A percentile compares a stretch with the other conserved stretches of the same genome.
Conservation (phyloP, 2,888 invertebrate species). For the Ormyrus rosae region DNA sequence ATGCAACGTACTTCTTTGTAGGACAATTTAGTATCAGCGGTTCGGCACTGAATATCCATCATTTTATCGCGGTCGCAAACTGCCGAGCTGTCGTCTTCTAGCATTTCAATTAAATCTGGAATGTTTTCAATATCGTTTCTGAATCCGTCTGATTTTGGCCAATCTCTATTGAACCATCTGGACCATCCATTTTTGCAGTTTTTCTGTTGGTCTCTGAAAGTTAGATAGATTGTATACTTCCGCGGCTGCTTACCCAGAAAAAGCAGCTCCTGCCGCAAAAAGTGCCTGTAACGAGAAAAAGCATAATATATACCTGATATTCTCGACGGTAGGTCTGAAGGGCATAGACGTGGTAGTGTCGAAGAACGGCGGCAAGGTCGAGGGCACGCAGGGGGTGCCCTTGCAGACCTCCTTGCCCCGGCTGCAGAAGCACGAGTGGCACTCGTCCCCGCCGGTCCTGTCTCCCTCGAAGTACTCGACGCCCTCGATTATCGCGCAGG, state of each 20-base stretch:
- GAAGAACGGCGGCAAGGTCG: constrained; percentile 64
- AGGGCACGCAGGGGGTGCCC: constrained; percentile 81
- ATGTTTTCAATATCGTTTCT: constrained; percentile 79
- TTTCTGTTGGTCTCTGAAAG: constrained; percentile 71
- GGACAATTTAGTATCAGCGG: constrained; percentile 77
- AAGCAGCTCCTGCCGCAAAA: neutral
- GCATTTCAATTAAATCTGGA: constrained; percentile 78
- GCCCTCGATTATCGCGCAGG: constrained; percentile 84
- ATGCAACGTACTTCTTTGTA: constrained; percentile 44
- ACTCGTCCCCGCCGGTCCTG: constrained; percentile 84
- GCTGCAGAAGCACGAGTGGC: constrained; percentile 88
- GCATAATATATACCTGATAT: neutral
- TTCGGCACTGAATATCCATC: constrained; percentile 86
- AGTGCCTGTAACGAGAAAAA: neutral
- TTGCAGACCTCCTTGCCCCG: constrained; percentile 83
- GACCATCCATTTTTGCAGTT: constrained; percentile 87
- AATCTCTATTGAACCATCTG: constrained; percentile 84
- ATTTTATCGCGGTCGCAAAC: constrained; percentile 82
- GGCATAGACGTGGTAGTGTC: constrained; percentile 45
- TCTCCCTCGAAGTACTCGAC: constrained; percentile 85
- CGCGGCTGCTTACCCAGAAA: neutral
- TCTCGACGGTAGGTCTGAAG: neutral
- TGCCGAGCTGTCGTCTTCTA: constrained; percentile 75
- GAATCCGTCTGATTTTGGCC: constrained; percentile 73
- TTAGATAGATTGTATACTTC: too few relatives aligned